A percentile compares a stretch with the other conserved stretches of the same genome.
Conservation (phyloP, 2,113 vertebrate species). For the Psittacus erithacus region DNA sequence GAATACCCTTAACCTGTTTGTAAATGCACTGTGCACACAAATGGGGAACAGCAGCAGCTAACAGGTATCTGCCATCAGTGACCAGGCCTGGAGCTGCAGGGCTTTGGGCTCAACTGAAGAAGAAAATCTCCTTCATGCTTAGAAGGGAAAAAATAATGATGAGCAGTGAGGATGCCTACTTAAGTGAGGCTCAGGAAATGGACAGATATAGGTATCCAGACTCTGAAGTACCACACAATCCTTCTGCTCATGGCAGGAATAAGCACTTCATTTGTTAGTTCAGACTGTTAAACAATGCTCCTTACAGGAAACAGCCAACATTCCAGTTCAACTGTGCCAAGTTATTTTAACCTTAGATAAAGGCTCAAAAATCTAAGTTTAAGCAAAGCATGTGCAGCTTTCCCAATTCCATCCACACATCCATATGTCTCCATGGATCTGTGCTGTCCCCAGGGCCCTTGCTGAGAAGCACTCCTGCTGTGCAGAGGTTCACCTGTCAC, state of each 20-base stretch:
- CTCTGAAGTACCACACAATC: not conserved
- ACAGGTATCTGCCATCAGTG: not conserved
- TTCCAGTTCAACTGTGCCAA: not conserved
- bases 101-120: not conserved
- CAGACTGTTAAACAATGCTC: not conserved
- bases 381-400: not conserved
- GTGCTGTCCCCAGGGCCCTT: not conserved
- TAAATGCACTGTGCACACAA: rapidly evolving
- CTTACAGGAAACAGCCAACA: not conserved
- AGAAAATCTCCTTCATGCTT: not conserved
- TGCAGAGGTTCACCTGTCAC: not conserved
- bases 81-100: not conserved
- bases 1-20: not conserved
- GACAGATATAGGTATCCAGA: not conserved
- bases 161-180: not conserved
- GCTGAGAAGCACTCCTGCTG: not conserved
- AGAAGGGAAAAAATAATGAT: not conserved
- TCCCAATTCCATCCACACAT: not conserved
- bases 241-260: not conserved
- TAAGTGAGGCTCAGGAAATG: not conserved
- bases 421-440: rapidly evolving
- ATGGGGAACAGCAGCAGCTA: not conserved
- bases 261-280: not conserved
- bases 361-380: rapidly evolving
- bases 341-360: not conserved